A percentile compares a stretch with the other conserved stretches of the same genome.
These are phyloP conservation scores for Archivesica marissinica DNA, from an alignment of 1,140 invertebrate species.

Conservation along the genomic window DNA sequence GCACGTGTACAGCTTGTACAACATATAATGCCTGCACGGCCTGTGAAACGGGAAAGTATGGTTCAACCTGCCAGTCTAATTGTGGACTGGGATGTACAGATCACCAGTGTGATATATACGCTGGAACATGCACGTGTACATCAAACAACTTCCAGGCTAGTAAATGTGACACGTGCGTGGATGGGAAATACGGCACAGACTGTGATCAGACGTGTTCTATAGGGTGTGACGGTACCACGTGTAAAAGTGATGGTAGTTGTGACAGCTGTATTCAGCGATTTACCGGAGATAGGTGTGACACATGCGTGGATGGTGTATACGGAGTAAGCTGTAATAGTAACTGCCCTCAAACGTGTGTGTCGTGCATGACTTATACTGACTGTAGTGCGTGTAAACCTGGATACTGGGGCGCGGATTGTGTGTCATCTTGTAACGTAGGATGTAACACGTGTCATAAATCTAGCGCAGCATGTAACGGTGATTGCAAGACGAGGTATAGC, in stretches of 20 bases:
- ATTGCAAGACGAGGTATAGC: too few relatives aligned
- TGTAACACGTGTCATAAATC: too few relatives aligned
- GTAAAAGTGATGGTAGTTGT: background rate
- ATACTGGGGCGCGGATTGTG: too few relatives aligned
- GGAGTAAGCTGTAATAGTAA: background rate
- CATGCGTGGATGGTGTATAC: background rate
- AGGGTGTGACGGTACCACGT: background rate
- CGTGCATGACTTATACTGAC: background rate
- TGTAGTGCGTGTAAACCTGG: background rate
- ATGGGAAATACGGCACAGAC: background rate
- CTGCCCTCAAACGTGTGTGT: background rate
- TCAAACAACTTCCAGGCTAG: background rate
- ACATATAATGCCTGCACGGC: background rate
- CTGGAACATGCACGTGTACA: background rate
- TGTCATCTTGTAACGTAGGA: too few relatives aligned
- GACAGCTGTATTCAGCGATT: background rate
- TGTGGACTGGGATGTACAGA: background rate
- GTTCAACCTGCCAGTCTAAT: background rate
- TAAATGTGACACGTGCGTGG: background rate
- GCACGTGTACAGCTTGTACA: background rate
- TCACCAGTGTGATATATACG: background rate
- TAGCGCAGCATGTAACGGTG: too few relatives aligned
- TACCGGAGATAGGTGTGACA: background rate
- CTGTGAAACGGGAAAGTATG: background rate
- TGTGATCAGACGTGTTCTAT: background rate